These are phyloP conservation scores for Dermochelys coriacea DNA, from an alignment of 2,797 vertebrate species.

Conservation along the genomic window DNA sequence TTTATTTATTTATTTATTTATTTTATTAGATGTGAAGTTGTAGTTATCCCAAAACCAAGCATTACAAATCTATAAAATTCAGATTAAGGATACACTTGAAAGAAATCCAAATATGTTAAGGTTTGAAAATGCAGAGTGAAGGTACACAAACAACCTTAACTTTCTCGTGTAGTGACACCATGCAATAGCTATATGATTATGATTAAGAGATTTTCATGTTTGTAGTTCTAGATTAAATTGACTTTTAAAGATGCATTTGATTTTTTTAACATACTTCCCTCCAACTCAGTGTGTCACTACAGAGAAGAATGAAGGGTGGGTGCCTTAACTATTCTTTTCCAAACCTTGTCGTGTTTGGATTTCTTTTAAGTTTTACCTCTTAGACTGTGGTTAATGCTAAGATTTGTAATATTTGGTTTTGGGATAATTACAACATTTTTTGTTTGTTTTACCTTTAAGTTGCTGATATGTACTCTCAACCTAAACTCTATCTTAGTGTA, in stretches of 20 bases:
- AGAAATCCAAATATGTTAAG: not conserved
- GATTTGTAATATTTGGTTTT: not conserved
- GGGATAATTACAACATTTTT: not conserved
- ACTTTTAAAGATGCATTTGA: not conserved
- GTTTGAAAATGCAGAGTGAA: not conserved
- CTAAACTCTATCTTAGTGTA: not conserved
- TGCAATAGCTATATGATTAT: not conserved
- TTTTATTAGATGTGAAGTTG: not conserved
- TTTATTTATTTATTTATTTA: too few species aligned
- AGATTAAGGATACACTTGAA: not conserved
- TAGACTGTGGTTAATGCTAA: not conserved
- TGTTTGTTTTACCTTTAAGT: not conserved
- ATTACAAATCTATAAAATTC: not conserved
- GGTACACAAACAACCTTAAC: not conserved
- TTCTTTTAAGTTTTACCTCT: not conserved
- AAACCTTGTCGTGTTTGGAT: accelerated
- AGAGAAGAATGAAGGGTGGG: not conserved
- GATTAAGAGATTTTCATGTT: not conserved
- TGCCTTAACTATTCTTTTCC: not conserved
- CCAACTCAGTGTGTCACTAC: not conserved
- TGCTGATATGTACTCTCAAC: accelerated
- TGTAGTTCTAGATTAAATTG: not conserved
- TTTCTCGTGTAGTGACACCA: not conserved
- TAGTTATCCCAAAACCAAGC: not conserved
- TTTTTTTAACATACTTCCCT: not conserved